phyloP scores from a whole-genome alignment of 1,140 invertebrate species.

The Drosophila tsacasi region DNA sequence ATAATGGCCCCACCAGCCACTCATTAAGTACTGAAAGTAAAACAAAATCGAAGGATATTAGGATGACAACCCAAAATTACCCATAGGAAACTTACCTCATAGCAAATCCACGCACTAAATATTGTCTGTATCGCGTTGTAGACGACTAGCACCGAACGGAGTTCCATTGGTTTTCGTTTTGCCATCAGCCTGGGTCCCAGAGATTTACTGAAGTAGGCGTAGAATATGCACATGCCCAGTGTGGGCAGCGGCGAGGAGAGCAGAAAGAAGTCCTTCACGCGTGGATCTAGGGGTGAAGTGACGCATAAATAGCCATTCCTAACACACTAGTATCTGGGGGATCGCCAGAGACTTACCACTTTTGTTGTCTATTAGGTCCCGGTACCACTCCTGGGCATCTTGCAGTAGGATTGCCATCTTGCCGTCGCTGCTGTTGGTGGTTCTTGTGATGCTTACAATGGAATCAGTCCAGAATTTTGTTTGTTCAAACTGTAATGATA shows the following conservation, averaged over 20 bases:
- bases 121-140: slow-evolving; percentile 96
- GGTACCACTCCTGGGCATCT: slow-evolving; percentile 90
- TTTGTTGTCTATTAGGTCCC: slow-evolving; percentile 92
- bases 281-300: slow-evolving; percentile 90
- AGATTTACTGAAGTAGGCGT: slow-evolving; percentile 93
- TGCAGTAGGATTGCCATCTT: slow-evolving; percentile 86
- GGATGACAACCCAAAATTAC: background rate
- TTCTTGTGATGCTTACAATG: slow-evolving; percentile 13
- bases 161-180: slow-evolving; percentile 94
- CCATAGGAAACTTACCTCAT: slow-evolving; percentile 88
- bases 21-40: slow-evolving; percentile 91
- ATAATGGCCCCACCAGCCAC: slow-evolving; percentile 94
- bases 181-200: slow-evolving; percentile 95
- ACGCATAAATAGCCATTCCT: background rate
- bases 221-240: slow-evolving; percentile 92
- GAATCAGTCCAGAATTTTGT: slow-evolving; percentile 10
- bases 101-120: slow-evolving; percentile 96
- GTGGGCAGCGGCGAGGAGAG: slow-evolving; percentile 97
- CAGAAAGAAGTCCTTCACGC: slow-evolving; percentile 95
- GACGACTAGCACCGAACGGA: slow-evolving; percentile 92
- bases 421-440: slow-evolving; percentile 25
- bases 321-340: too few species aligned
- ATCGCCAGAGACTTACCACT: slow-evolving; percentile 88
- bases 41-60: too few species aligned
- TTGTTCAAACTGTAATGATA: slow-evolving; percentile 14